Percentiles rank a stretch among this genome's conserved stretches.
These are phyloP conservation scores for Emydoidea blandingii DNA, from an alignment of 2,797 vertebrate genomes.

Conservation along the genomic window DNA sequence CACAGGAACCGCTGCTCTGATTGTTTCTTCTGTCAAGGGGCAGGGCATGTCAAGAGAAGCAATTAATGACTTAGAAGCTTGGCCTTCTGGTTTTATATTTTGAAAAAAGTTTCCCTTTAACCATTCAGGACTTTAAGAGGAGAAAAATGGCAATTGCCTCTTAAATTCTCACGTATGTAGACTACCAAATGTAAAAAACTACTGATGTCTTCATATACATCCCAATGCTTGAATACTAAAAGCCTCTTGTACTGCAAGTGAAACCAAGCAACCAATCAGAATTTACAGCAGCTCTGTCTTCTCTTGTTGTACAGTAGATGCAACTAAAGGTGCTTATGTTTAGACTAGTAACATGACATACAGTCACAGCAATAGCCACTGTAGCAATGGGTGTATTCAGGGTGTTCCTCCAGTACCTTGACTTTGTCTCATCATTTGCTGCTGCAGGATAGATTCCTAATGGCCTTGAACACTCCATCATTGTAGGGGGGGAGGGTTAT, in stretches of 20 bases:
- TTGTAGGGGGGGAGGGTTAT: background rate
- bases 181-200: background rate
- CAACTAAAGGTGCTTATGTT: background rate
- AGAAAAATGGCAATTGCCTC: background rate
- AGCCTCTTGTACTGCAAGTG: background rate
- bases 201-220: background rate
- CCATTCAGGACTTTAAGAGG: background rate
- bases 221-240: accelerated
- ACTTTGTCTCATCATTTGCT: background rate
- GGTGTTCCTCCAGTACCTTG: background rate
- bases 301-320: background rate
- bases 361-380: accelerated
- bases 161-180: background rate
- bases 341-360: background rate
- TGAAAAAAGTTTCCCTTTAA: no score
- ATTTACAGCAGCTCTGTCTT: background rate
- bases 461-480: background rate
- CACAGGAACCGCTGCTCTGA: background rate
- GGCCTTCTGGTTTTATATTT: background rate
- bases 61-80: background rate
- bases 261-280: background rate
- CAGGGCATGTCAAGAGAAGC: background rate
- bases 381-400: background rate
- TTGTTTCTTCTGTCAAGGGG: background rate
- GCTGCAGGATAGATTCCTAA: background rate